Evolutionary conservation across 2,113 vertebrate species (phyloP).

Genomic region (Hipposideros armiger): DNA sequence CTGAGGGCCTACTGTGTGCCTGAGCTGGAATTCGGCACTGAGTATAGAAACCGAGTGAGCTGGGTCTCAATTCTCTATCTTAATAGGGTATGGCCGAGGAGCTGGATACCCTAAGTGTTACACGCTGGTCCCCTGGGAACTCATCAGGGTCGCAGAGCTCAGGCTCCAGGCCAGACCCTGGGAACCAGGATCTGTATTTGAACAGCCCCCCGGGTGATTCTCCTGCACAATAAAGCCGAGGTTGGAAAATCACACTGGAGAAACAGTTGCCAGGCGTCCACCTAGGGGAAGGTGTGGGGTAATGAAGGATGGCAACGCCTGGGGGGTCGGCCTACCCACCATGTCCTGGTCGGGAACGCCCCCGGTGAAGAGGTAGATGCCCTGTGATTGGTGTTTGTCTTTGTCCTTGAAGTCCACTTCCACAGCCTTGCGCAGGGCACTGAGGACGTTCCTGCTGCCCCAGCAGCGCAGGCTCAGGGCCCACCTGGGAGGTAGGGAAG

Average conservation of each 20-base stretch:
- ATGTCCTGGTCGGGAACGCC: slow-evolving; percentile 91
- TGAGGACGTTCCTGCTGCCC: slow-evolving; percentile 89
- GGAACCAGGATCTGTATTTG: neutral
- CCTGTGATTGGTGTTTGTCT: slow-evolving; percentile 84
- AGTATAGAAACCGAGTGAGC: neutral
- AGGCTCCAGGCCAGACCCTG: neutral
- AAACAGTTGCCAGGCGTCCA: fast-evolving
- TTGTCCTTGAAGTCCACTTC: slow-evolving; percentile 88
- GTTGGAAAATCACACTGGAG: neutral
- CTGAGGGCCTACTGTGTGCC: too few relatives aligned
- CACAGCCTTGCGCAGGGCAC: slow-evolving; percentile 87
- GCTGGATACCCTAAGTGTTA: too few relatives aligned
- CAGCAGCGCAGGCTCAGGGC: slow-evolving; percentile 85
- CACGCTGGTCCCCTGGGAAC: too few relatives aligned
- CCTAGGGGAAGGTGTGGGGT: neutral
- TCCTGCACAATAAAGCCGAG: neutral
- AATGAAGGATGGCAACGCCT: fast-evolving
- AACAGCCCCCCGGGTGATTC: neutral
- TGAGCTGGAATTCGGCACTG: neutral
- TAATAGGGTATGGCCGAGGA: fast-evolving
- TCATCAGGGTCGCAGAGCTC: neutral
- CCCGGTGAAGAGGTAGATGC: slow-evolving; percentile 91
- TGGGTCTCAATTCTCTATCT: neutral
- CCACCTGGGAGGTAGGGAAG: slow-evolving; percentile 87
- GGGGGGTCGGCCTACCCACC: slow-evolving; percentile 79